These are phyloP conservation scores for Ridgeia piscesae DNA, from an alignment of 1,140 invertebrate genomes.

Conservation along the genomic window DNA sequence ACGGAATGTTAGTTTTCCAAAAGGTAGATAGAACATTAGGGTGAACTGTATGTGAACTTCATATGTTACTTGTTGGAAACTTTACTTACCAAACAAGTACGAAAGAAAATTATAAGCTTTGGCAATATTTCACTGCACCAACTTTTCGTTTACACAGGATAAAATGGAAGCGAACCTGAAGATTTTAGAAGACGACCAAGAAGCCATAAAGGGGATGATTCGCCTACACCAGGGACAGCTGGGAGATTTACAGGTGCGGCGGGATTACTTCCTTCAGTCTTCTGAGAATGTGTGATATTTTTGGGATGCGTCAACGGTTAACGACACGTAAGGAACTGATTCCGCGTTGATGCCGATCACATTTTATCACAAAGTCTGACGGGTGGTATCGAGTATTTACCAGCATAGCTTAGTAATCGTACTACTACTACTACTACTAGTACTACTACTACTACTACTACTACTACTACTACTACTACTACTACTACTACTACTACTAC, in stretches of 20 bases:
- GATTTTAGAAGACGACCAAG: background rate
- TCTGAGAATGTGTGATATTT: background rate
- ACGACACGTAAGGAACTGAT: too few species aligned
- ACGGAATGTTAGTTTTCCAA: too few species aligned
- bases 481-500: too few species aligned
- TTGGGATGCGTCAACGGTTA: background rate
- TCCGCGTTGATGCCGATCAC: too few species aligned
- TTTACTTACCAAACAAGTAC: background rate
- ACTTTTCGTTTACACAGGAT: constrained; percentile 2
- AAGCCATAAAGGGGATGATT: background rate
- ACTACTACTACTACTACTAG: too few species aligned
- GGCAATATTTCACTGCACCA: background rate
- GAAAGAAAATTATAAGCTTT: background rate
- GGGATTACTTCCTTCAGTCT: background rate
- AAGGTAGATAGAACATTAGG: too few species aligned
- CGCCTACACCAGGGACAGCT: constrained; percentile 1
- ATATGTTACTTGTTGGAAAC: background rate
- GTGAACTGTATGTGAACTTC: too few species aligned
- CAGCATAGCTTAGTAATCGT: too few species aligned
- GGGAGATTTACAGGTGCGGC: background rate
- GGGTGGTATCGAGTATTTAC: too few species aligned
- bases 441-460: too few species aligned
- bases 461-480: too few species aligned
- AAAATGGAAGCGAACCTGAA: constrained; percentile 10
- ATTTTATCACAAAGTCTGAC: too few species aligned